Evolutionary conservation across 2,113 vertebrate species (phyloP).

Genomic region (Dunckerocampus dactyliophorus): DNA sequence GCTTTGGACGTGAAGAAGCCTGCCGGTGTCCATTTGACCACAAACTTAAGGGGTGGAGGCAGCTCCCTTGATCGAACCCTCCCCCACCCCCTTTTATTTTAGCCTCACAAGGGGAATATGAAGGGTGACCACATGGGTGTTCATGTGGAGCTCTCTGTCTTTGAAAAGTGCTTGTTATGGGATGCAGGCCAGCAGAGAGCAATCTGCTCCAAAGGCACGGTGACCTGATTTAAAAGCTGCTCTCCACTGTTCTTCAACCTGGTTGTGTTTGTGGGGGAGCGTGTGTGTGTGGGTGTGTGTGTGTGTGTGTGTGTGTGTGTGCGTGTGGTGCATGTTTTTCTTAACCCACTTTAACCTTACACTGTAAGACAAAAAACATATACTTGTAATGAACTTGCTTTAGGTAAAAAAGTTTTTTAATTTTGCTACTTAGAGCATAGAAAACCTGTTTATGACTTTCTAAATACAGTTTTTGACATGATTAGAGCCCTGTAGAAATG

Average conservation of each 20-base stretch:
- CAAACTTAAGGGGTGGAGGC: conserved; percentile 12
- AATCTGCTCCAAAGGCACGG: conserved; percentile 51
- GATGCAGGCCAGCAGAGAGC: conserved; percentile 43
- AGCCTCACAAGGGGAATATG: conserved; percentile 45
- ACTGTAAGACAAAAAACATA: conserved; percentile 42
- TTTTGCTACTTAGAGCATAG: too few species aligned
- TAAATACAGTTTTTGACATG: too few species aligned
- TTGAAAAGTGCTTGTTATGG: conserved; percentile 57
- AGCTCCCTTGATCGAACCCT: conserved; percentile 54
- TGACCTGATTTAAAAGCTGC: conserved; percentile 68
- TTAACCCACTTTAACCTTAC: conserved; percentile 61
- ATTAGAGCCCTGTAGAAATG: too few species aligned
- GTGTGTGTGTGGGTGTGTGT: too few species aligned
- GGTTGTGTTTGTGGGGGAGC: conserved; percentile 22
- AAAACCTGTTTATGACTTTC: too few species aligned
- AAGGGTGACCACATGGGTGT: conserved; percentile 51
- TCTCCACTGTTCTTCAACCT: conserved; percentile 53
- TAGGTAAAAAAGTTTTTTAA: background rate
- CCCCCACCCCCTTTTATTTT: conserved; percentile 30
- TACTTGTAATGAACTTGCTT: conserved; percentile 31
- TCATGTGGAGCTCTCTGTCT: conserved; percentile 45
- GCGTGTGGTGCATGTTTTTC: conserved; percentile 38
- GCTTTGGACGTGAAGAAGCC: conserved; percentile 33
- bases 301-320: conserved; percentile 15
- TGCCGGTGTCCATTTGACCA: conserved; percentile 41